phyloP scores from a whole-genome alignment of 2,888 invertebrate genomes.

The Drosophila silvestris region DNA sequence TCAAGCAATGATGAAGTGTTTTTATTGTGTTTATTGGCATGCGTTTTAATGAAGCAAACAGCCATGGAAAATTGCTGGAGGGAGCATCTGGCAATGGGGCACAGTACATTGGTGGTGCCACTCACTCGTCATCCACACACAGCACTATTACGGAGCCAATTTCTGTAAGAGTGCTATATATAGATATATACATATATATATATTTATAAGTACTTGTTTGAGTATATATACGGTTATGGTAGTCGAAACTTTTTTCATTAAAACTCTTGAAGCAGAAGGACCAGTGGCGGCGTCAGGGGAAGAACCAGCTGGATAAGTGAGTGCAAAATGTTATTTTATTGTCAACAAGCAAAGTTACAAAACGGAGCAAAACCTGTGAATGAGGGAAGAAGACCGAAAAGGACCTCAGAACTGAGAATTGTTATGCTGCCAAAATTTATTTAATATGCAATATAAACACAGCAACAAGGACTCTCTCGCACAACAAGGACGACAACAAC shows the following conservation, averaged over 20 bases:
- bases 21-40: constrained; percentile 69
- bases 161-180: constrained; percentile 32
- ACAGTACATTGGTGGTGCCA: neutral
- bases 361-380: constrained; percentile 10
- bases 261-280: constrained; percentile 60
- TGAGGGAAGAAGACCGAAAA: constrained; percentile 5
- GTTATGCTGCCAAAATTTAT: constrained; percentile 67
- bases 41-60: constrained; percentile 73
- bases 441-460: constrained; percentile 80
- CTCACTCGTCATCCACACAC: constrained; percentile 25
- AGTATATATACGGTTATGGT: constrained; percentile 34
- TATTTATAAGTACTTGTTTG: constrained; percentile 3
- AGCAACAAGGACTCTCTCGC: constrained; percentile 27
- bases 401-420: constrained; percentile 23
- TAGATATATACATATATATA: neutral
- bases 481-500: constrained; percentile 49
- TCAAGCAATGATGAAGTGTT: constrained; percentile 77
- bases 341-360: constrained; percentile 74
- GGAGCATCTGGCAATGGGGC: neutral
- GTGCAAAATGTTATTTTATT: constrained; percentile 82
- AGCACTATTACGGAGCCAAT: constrained; percentile 65
- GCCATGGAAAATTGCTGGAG: constrained; percentile 9
- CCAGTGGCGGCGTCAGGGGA: neutral
- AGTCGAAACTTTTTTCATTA: constrained; percentile 75
- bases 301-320: constrained; percentile 76